Evolutionary conservation across 2,797 vertebrate genomes (phyloP), one percentile per base, ranked within the genome.

Genomic region (Gambelia wislizenii): DNA sequence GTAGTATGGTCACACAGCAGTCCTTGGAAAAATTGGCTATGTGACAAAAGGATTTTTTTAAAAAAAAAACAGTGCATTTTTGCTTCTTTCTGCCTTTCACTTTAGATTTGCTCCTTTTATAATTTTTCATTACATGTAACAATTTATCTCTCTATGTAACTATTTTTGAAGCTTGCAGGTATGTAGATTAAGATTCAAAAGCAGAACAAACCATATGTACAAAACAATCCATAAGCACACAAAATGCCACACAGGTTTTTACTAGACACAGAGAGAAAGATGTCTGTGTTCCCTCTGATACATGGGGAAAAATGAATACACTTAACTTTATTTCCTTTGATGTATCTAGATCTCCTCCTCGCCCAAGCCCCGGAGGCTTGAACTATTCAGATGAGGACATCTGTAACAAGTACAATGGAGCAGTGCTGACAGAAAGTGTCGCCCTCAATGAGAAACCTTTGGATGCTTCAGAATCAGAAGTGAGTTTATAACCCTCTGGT

Each of bases 321-420:
- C 7, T 1, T 3, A n/a, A 49, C 0, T 4, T 6, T 49, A 3
- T 44, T 0, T 2, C 14, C 84, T 83, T 89, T 10, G 0, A 0
- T 92, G 33, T 88, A 88, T 39, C 76, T 89, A 99, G 99, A 95
- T 99, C 98, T 90, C 99, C 99, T 5, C 99, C 99, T 61, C 98
- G 99, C 56, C 99, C 99, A 16, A 99, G 98, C 96, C 99, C 98
- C 0, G 99, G 98, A 0, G 98, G 98, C 14, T 98, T 99, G 85
- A 98, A 97, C 96, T 99, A 99, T 96, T 99, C 99, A 0, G 99
- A 99, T 0, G 98, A 99, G 92, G 98, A 99, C 92, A 97, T 99
- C 94, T 98, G 98, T 87, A 98, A 97, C 97, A 99, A 98, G 95
- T 99, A 99, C 93, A 99, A 99, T 0, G 98, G 98, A 2, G 96